phyloP scores from a whole-genome alignment of 2,797 vertebrate species.

The Leptoclinus maculatus region DNA sequence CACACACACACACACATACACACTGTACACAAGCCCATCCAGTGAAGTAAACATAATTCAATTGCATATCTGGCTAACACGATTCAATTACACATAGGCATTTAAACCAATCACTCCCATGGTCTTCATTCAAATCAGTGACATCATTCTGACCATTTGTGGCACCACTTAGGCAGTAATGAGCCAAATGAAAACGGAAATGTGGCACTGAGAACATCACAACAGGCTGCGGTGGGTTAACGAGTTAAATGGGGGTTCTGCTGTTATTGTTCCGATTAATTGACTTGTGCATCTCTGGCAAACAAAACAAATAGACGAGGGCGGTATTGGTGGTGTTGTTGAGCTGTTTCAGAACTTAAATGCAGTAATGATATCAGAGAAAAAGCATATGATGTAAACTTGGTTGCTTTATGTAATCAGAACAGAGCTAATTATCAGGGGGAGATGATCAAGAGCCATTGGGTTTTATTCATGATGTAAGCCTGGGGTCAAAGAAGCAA shows the following conservation, averaged over 20 bases:
- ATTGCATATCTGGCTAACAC: conserved; percentile 84
- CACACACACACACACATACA: conserved; percentile 27
- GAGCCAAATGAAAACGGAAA: conserved; percentile 83
- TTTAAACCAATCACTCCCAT: conserved; percentile 84
- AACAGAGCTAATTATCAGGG: conserved; percentile 41
- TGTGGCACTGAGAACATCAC: conserved; percentile 72
- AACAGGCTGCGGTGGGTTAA: conserved; percentile 71
- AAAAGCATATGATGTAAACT: conserved; percentile 35
- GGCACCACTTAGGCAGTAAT: conserved; percentile 82
- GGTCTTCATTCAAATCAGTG: conserved; percentile 83
- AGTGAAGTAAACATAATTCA: conserved; percentile 84
- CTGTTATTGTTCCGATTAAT: conserved; percentile 75
- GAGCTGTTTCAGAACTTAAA: conserved; percentile 38
- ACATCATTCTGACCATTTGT: conserved; percentile 84
- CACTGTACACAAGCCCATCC: conserved; percentile 70
- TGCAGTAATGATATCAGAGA: conserved; percentile 22
- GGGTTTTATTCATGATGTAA: conserved; percentile 48
- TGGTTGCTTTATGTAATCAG: conserved; percentile 25
- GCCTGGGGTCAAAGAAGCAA: conserved; percentile 57
- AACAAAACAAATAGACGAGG: conserved; percentile 66
- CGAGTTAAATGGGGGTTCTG: conserved; percentile 74
- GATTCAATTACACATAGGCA: conserved; percentile 83
- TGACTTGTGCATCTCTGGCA: conserved; percentile 51
- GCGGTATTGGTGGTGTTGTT: conserved; percentile 32
- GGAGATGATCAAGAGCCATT: conserved; percentile 52